These are phyloP conservation scores for Lamellibrachia luymesi DNA, from an alignment of 1,140 invertebrate species.

Conservation along the genomic window DNA sequence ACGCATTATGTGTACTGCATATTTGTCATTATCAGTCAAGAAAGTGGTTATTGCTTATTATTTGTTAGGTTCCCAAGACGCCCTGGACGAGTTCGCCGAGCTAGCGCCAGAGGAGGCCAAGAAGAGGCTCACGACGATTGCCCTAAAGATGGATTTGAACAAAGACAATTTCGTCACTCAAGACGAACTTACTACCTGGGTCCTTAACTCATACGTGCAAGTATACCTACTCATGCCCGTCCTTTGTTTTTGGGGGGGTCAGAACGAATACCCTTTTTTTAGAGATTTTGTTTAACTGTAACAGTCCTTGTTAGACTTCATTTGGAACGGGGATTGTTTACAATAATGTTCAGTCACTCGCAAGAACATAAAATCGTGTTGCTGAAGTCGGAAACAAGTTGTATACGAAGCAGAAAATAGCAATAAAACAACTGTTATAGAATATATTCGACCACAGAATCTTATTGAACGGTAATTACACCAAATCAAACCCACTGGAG, in stretches of 20 bases:
- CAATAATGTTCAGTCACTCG: too few species aligned
- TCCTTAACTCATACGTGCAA: constrained; percentile 87
- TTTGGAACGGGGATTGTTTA: too few species aligned
- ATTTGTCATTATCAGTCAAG: background rate
- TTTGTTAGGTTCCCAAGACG: constrained; percentile 69
- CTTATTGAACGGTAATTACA: too few species aligned
- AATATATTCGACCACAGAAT: too few species aligned
- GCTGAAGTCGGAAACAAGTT: too few species aligned
- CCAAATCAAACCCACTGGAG: too few species aligned
- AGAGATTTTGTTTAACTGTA: too few species aligned
- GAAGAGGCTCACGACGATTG: constrained; percentile 71
- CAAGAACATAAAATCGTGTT: too few species aligned
- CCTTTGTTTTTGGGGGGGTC: constrained; percentile 65
- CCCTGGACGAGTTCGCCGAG: constrained; percentile 90
- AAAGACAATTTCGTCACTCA: constrained; percentile 75
- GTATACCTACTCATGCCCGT: constrained; percentile 33
- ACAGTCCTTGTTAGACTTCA: too few species aligned
- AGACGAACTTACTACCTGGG: constrained; percentile 87
- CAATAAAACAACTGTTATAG: too few species aligned
- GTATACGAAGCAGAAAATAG: too few species aligned
- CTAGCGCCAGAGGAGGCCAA: constrained; percentile 85
- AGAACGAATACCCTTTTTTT: constrained; percentile 9
- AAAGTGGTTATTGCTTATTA: background rate
- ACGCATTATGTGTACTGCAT: background rate
- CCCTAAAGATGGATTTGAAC: constrained; percentile 87